These are phyloP conservation scores for Cantharis lateralis DNA, from an alignment of 2,888 invertebrate species.

Conservation along the genomic window DNA sequence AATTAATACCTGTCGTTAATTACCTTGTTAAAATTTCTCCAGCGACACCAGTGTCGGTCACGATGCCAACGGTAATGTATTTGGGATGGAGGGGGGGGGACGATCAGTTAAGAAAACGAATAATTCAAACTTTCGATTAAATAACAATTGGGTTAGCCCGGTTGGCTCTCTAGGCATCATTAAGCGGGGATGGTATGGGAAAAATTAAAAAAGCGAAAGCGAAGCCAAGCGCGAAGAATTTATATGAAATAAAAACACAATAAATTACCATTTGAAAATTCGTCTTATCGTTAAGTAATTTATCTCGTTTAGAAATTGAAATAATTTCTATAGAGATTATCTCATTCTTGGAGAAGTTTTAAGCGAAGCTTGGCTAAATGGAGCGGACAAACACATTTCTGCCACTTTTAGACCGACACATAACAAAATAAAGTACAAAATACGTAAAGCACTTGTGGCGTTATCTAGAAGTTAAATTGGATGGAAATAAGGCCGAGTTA, in stretches of 20 bases:
- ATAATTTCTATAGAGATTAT: background rate
- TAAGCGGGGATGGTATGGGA: background rate
- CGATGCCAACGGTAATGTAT: too few relatives aligned
- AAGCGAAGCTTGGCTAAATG: constrained; percentile 1
- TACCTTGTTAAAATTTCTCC: background rate
- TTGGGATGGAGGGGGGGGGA: background rate
- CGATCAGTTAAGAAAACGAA: background rate
- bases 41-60: background rate
- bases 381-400: constrained; percentile 13
- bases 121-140: background rate
- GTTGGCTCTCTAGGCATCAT: background rate
- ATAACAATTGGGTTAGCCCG: background rate
- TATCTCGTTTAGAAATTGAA: background rate
- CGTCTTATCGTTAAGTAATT: background rate
- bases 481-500: constrained; percentile 41
- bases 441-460: constrained; percentile 34
- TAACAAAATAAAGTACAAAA: constrained; percentile 31
- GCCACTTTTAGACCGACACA: constrained; percentile 16
- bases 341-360: background rate
- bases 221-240: background rate
- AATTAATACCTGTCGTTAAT: background rate
- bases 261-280: background rate
- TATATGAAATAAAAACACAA: background rate
- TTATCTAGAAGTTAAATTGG: constrained; percentile 45
- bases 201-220: background rate